A percentile compares a stretch with the other conserved stretches of the same genome.
Conservation (phyloP, 2,113 vertebrate species). For the Spea bombifrons region DNA sequence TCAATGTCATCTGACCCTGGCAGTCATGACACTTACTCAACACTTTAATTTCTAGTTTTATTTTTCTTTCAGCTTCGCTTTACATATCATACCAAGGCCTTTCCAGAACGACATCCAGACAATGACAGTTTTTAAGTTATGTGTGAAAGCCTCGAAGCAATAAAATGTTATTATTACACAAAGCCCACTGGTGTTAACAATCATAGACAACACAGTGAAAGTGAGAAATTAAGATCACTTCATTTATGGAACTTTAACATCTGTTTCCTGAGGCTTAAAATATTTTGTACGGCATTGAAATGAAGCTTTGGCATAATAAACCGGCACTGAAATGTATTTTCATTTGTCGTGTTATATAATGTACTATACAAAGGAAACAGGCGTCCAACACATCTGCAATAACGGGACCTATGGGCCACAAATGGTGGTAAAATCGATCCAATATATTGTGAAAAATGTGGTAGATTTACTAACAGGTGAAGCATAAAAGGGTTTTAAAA, state of each 20-base stretch:
- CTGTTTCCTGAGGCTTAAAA: slow-evolving; percentile 55
- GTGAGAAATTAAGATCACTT: slow-evolving; percentile 53
- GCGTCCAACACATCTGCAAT: background rate
- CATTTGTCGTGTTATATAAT: slow-evolving; percentile 57
- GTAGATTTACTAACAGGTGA: no score
- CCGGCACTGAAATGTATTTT: slow-evolving; percentile 49
- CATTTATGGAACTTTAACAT: slow-evolving; percentile 37
- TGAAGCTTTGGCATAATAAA: slow-evolving; percentile 46
- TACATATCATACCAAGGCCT: slow-evolving; percentile 48
- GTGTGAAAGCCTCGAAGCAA: slow-evolving; percentile 44
- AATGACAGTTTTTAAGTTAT: slow-evolving; percentile 49
- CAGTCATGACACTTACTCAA: slow-evolving; percentile 58
- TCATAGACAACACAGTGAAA: slow-evolving; percentile 45
- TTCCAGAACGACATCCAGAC: slow-evolving; percentile 65
- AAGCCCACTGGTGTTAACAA: slow-evolving; percentile 54
- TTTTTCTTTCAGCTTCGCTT: slow-evolving; percentile 57
- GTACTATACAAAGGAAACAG: slow-evolving; percentile 55
- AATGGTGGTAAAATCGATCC: no score
- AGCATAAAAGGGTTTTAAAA: no score
- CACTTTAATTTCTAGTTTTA: slow-evolving; percentile 58
- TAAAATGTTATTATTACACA: slow-evolving; percentile 53
- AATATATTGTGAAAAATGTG: no score
- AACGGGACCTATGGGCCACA: no score
- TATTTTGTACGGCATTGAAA: slow-evolving; percentile 54
- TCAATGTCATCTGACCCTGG: slow-evolving; percentile 58